phyloP scores from a whole-genome alignment of 2,888 invertebrate genomes.

The Pedicia rivosa region DNA sequence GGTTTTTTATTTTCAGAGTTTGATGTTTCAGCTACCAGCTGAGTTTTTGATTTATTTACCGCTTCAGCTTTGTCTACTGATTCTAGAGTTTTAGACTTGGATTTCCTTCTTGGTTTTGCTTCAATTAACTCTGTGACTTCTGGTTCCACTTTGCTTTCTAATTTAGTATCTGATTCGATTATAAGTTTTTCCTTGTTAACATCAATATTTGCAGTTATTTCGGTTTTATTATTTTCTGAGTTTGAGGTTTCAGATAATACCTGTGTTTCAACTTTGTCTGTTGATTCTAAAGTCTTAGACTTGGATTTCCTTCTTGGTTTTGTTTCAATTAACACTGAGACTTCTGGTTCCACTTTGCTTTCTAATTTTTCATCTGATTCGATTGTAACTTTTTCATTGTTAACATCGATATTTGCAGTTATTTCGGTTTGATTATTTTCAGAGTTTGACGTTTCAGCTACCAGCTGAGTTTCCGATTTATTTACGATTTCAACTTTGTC shows the following conservation, averaged over 20 bases:
- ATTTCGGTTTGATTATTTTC: not conserved
- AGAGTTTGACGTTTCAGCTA: not conserved
- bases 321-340: not conserved
- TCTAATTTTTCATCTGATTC: not conserved
- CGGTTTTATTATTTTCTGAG: not conserved
- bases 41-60: conserved; percentile 13
- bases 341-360: not conserved
- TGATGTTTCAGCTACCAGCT: conserved; percentile 9
- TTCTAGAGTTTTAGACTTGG: conserved; percentile 9
- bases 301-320: conserved; percentile 12
- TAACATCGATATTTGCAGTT: not conserved
- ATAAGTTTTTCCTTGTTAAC: too few relatives aligned
- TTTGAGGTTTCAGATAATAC: not conserved
- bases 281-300: conserved; percentile 3
- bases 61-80: conserved; percentile 10
- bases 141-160: too few relatives aligned
- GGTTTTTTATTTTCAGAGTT: conserved; percentile 12
- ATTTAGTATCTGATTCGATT: too few relatives aligned
- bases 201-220: too few relatives aligned
- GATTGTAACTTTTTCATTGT: not conserved
- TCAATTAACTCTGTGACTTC: too few relatives aligned
- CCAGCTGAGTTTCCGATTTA: not conserved
- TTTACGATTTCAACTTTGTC: not conserved
- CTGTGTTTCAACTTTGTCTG: not conserved
- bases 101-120: conserved; percentile 13